Base-by-base conservation (phyloP, 2,113 vertebrate genomes). In the Bos indicus region DNA sequence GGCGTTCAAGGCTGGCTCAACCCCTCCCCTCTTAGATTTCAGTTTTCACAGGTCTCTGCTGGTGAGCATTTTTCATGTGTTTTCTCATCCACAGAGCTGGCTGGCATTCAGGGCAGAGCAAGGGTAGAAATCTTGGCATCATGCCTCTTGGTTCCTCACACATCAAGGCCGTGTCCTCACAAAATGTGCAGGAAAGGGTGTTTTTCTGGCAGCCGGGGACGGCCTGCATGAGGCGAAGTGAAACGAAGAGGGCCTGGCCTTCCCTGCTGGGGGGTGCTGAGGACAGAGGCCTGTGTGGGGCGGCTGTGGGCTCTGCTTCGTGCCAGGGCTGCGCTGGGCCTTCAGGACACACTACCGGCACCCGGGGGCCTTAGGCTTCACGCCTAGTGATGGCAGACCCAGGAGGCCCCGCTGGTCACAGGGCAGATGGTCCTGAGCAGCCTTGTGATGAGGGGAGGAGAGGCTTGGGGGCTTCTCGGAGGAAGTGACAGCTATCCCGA, bases 311-410 rank as follows among this genome's bases (percentile, higher is more conserved):
- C n/a, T 36, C 51, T 2, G 25, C 43, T 64, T 59, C 1, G 2
- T 36, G 54, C 52, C 2, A 3, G 14, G 56, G 30, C 30, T 48
- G 23, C 0, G 5, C 0, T 6, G n/a, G 28, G 81, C 19, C 12
- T 5, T 52, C 46, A 2, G 57, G 46, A 30, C 6, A 2, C 40
- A 6, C 13, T 1, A 8, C 51, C 0, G 51, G 30, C 3, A 2
- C 2, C 13, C 1, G 1, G 26, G 6, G 8, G 8, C 64, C n/a
- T 14, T 15, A 3, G 6, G 74, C 40, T 21, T 59, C 56, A 25
- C 2, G 4, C 28, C 17, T 6, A 3, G 21, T 0, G n/a, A 10
- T 2, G n/a, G 30, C 16, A 16, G 26, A 25, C 8, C n/a, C 0
- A 6, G 33, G 80, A 56, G 78, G 36, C 51, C 60, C 57, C 3